Evolutionary conservation across 2,113 vertebrate genomes (phyloP).

Genomic region (Oxyura jamaicensis): DNA sequence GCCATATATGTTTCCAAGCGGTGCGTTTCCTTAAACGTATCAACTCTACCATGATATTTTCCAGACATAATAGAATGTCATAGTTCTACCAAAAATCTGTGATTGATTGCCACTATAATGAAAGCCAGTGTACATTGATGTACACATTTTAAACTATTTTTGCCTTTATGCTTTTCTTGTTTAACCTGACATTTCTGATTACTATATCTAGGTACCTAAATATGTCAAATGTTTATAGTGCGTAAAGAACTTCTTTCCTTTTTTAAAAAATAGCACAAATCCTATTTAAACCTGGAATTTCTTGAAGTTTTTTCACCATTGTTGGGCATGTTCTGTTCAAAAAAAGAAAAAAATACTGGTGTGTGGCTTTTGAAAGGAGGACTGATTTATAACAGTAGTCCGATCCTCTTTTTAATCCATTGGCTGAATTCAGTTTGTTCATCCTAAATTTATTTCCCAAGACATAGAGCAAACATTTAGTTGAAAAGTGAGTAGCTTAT

Average conservation of each 20-base stretch:
- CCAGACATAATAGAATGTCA: conserved; percentile 48
- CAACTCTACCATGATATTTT: conserved; percentile 30
- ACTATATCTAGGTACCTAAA: conserved; percentile 43
- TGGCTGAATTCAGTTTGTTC: conserved; percentile 54
- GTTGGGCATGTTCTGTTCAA: neutral
- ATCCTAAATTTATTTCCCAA: conserved; percentile 64
- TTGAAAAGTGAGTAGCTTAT: conserved; percentile 52
- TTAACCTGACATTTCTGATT: conserved; percentile 61
- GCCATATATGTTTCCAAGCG: conserved; percentile 17
- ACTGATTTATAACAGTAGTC: conserved; percentile 52
- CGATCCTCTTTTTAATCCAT: conserved; percentile 17
- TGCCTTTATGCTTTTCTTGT: conserved; percentile 43
- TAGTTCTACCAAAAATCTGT: conserved; percentile 1
- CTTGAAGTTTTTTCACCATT: neutral
- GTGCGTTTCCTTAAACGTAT: conserved; percentile 47
- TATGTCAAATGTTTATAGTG: conserved; percentile 29
- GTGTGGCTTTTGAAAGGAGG: conserved; percentile 21
- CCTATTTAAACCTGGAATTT: conserved; percentile 9
- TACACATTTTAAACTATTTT: conserved; percentile 44
- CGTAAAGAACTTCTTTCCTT: neutral
- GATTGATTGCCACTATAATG: conserved; percentile 47
- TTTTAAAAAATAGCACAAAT: conserved; percentile 32
- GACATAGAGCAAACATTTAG: conserved; percentile 51
- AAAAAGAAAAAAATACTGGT: neutral
- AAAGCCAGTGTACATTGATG: conserved; percentile 38